These are phyloP conservation scores for Fistularia tabacaria DNA, from an alignment of 2,797 vertebrate species.

Conservation along the genomic window DNA sequence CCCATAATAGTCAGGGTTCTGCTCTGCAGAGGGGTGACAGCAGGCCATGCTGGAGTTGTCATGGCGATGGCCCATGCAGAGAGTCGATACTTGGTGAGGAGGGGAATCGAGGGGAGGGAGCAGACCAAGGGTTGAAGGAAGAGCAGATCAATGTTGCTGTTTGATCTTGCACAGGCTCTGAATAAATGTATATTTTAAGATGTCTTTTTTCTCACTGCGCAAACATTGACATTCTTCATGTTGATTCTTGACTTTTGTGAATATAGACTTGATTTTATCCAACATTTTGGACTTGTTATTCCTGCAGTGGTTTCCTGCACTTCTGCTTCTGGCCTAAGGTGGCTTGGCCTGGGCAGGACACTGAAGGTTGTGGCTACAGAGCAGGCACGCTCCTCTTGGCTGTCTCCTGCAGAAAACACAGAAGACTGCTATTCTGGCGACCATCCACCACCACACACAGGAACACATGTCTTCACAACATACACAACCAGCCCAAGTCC, in stretches of 20 bases:
- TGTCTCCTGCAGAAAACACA: constrained; percentile 34
- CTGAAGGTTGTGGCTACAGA: constrained; percentile 36
- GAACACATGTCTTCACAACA: constrained; percentile 11
- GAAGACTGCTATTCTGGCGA: constrained; percentile 25
- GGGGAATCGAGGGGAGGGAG: constrained; percentile 49
- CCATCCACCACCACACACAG: constrained; percentile 17
- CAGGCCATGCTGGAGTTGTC: constrained; percentile 52
- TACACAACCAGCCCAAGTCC: constrained; percentile 30
- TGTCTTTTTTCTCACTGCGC: constrained; percentile 50
- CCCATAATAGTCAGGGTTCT: constrained; percentile 45
- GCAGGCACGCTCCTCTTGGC: constrained; percentile 21
- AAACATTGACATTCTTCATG: constrained; percentile 77
- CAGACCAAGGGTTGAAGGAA: constrained; percentile 64
- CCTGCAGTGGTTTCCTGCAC: constrained; percentile 54
- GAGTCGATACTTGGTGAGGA: constrained; percentile 61
- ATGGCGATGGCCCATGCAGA: constrained; percentile 60
- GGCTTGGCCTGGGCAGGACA: constrained; percentile 24
- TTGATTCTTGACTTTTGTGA: constrained; percentile 72
- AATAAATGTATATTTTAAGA: constrained; percentile 78
- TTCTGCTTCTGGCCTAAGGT: constrained; percentile 33
- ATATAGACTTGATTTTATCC: constrained; percentile 64
- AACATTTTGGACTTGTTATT: constrained; percentile 65
- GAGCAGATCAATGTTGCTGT: constrained; percentile 78
- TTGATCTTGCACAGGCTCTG: constrained; percentile 74
- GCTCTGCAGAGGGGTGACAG: constrained; percentile 63